Base-by-base conservation (phyloP, 2,797 vertebrate species). In the Morus bassanus region DNA sequence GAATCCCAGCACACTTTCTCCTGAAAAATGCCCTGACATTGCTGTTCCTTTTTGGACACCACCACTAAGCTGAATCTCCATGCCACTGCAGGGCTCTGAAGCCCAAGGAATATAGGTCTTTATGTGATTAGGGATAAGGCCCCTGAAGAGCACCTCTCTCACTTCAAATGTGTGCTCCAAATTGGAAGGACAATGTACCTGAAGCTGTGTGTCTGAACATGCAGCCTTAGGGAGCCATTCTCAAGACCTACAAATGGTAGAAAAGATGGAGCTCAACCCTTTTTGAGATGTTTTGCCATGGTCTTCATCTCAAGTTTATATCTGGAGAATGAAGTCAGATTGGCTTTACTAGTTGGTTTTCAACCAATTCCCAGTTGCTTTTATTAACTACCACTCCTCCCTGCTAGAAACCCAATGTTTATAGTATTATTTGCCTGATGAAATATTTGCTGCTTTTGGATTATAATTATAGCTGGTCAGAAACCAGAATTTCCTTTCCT, bases 401-500 rank as follows among this genome's bases (percentile, higher is more conserved):
- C 93, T 57, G 41, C 33, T 96, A 72, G 64, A 95, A 95, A 95
- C 7, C 41, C 67, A 46, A 37, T 57, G 48, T 85, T 92, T 92
- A 93, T 67, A 53, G 41, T 59, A 88, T 74, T 91, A 74, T 94
- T 92, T 92, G 95, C 86, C 72, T 92, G 72, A 91, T 94, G 2
- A 96, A 95, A 92, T 93, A 92, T 95, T 83, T 96, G 88, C 72
- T 91, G 81, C 57, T 94, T 94, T 95, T 92, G 75, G 75, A 88
- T 83, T 91, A 69, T 93, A 93, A 85, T 85, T 93, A 75, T 51
- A 91, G 45, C 70, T 88, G 84, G 56, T 91, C 75, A 94, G 72
- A 95, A 95, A 95, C 53, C n/a, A 92, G 88, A 90, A 88, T 92
- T 95, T 94, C 89, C 81, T 93, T 95, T 96, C 94, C 87, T 93